Base-by-base conservation (phyloP, 2,888 invertebrate genomes). In the Parnassius apollo region DNA sequence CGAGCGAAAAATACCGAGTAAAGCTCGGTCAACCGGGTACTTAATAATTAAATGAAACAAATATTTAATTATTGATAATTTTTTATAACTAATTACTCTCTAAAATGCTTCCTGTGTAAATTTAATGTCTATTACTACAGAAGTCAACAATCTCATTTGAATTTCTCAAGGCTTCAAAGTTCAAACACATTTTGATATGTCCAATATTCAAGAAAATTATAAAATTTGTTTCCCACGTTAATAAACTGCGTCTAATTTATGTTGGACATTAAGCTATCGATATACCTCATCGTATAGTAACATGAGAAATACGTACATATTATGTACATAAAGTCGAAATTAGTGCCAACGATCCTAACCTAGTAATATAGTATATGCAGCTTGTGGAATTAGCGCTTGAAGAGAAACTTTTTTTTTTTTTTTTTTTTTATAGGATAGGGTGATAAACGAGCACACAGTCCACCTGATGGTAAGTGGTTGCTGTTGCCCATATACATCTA, bases 371-470 rank as follows among this genome's bases (percentile, higher is more conserved):
- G 13, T 7, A 59, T 13, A 18, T 49, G 46, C 44, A 52, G 44
- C 48, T 53, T 10, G 22, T 53, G n/a, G 59, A 51, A 63, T 59
- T 59, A 57, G 50, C 54, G 42, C 49, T 49, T 53, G 54, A 60
- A 57, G 57, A 51, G 57, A 54, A 66, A n/a, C n/a, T n/a, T n/a
- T n/a, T n/a, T n/a, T n/a, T n/a, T n/a, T n/a, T n/a, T n/a, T n/a
- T n/a, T n/a, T n/a, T n/a, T n/a, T n/a, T n/a, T n/a, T n/a, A n/a
- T n/a, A n/a, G n/a, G n/a, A n/a, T n/a, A n/a, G n/a, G n/a, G n/a
- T n/a, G n/a, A n/a, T n/a, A n/a, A n/a, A n/a, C n/a, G n/a, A n/a
- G n/a, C n/a, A n/a, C n/a, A n/a, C n/a, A n/a, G n/a, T n/a, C n/a
- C n/a, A n/a, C n/a, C n/a, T n/a, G n/a, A n/a, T n/a, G n/a, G n/a